Conservation (phyloP, 2,797 vertebrate species). For the Caiman crocodilus region DNA sequence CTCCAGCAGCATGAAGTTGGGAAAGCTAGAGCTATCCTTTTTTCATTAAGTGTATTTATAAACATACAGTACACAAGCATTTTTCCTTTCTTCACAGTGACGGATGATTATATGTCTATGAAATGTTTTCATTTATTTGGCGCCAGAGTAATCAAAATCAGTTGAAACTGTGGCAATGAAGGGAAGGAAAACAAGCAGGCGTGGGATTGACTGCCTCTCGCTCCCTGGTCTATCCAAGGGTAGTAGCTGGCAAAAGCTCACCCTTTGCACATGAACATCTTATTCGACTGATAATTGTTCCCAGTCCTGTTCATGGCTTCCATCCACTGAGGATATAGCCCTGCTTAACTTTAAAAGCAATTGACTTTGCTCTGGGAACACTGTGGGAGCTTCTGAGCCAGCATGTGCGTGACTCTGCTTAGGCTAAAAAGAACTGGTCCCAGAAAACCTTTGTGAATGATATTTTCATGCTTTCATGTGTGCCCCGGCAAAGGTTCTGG, state of each 20-base stretch:
- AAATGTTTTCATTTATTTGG: constrained; percentile 85
- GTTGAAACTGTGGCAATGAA: constrained; percentile 74
- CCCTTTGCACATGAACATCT: constrained; percentile 58
- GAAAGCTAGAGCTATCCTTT: constrained; percentile 61
- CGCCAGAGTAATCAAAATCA: constrained; percentile 84
- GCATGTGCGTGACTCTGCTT: constrained; percentile 76
- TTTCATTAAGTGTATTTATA: constrained; percentile 77
- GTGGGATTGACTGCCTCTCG: constrained; percentile 61
- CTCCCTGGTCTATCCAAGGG: constrained; percentile 41
- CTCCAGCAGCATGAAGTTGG: constrained; percentile 8
- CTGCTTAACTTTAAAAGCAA: constrained; percentile 67
- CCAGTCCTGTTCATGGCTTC: constrained; percentile 77
- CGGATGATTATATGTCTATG: constrained; percentile 77
- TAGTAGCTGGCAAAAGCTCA: constrained; percentile 70
- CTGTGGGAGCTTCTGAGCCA: constrained; percentile 58
- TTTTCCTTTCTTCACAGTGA: constrained; percentile 77
- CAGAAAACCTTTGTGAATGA: constrained; percentile 76
- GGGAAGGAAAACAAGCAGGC: constrained; percentile 74
- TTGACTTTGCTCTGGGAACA: constrained; percentile 58
- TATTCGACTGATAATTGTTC: constrained; percentile 80
- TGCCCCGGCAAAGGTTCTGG: constrained; percentile 69
- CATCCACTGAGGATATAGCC: constrained; percentile 75
- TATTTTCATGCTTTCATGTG: constrained; percentile 77
- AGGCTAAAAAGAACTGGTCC: constrained; percentile 69
- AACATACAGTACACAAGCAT: constrained; percentile 76